Percentiles rank a stretch among this genome's conserved stretches.
These are phyloP conservation scores for Leuctra nigra DNA, from an alignment of 2,888 invertebrate species.

Conservation along the genomic window DNA sequence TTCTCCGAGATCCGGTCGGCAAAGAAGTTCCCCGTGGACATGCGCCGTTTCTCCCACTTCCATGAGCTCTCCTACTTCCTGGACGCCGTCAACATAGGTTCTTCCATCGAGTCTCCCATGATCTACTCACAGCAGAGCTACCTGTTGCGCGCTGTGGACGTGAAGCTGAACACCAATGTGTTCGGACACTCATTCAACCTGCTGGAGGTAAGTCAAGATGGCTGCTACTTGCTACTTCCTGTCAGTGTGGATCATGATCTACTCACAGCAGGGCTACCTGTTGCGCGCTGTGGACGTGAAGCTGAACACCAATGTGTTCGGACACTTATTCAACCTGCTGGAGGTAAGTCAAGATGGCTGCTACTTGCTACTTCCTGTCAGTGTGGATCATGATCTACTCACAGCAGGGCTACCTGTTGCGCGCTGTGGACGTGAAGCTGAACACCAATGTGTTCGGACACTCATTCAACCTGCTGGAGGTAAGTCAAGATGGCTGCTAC, in stretches of 20 bases:
- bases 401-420: conserved; percentile 72
- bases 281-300: conserved; percentile 67
- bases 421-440: conserved; percentile 63
- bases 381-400: conserved; percentile 76
- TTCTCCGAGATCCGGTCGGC: conserved; percentile 44
- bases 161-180: conserved; percentile 69
- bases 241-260: conserved; percentile 72
- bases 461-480: conserved; percentile 67
- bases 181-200: conserved; percentile 74
- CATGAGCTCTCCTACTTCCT: conserved; percentile 66
- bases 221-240: too few species aligned
- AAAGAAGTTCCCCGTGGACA: conserved; percentile 59
- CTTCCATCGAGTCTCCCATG: conserved; percentile 60
- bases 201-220: conserved; percentile 60
- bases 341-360: too few species aligned
- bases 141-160: conserved; percentile 60
- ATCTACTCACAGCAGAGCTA: conserved; percentile 81
- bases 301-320: conserved; percentile 70
- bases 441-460: conserved; percentile 74
- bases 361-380: too few species aligned
- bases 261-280: conserved; percentile 74
- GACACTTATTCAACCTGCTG: conserved; percentile 67
- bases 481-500: too few species aligned
- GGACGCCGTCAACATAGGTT: conserved; percentile 62
- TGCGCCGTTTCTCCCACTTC: conserved; percentile 74